phyloP scores from a whole-genome alignment of 2,888 invertebrate genomes.

The Phortica okadai region DNA sequence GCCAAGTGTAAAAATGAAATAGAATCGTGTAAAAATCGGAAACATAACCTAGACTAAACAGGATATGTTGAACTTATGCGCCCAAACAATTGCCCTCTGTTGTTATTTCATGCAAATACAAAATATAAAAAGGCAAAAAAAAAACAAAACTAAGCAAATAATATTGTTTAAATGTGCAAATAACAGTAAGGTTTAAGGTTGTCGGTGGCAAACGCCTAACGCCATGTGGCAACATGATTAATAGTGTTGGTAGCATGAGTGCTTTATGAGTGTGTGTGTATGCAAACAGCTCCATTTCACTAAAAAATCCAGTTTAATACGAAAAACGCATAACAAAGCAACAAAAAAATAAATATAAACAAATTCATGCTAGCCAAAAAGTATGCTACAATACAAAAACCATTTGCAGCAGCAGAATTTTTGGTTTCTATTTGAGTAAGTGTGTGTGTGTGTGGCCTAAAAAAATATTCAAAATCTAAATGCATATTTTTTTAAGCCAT shows the following conservation, averaged over 20 bases:
- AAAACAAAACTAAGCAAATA: background rate
- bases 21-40: conserved; percentile 13
- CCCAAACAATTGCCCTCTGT: conserved; percentile 63
- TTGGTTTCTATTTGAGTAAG: background rate
- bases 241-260: background rate
- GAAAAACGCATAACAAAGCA: conserved; percentile 1
- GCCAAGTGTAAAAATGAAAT: background rate
- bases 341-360: background rate
- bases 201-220: background rate
- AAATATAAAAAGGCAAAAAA: background rate
- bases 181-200: background rate
- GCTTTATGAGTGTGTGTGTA: background rate
- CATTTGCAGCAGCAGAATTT: background rate
- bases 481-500: background rate
- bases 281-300: conserved; percentile 3
- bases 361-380: background rate
- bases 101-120: conserved; percentile 57
- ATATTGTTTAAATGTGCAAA: conserved; percentile 10
- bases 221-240: conserved; percentile 2
- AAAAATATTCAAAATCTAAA: background rate
- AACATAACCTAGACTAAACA: conserved; percentile 60
- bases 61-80: conserved; percentile 63
- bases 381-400: background rate
- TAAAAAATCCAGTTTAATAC: background rate
- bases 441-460: background rate